Evolutionary conservation across 92 coral and sea anemone species (phyloP).

Genomic region (Plumapathes pennacea): DNA sequence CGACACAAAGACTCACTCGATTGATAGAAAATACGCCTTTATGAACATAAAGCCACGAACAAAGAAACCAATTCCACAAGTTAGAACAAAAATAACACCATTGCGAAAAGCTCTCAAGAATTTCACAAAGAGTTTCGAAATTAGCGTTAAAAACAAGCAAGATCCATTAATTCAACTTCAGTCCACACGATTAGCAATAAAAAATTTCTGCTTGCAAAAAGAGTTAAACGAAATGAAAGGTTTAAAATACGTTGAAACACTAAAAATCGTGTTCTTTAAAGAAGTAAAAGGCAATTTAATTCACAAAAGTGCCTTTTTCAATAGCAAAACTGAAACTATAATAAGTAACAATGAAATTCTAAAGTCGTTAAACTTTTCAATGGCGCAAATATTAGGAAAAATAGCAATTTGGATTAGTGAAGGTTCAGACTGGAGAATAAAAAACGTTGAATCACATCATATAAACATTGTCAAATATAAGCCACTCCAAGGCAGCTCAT

Average conservation of each 20-base stretch:
- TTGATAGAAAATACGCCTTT: too few relatives aligned
- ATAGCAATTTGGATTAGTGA: constrained; percentile 3
- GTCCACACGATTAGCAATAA: constrained; percentile 3
- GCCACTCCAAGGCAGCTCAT: constrained; percentile 2
- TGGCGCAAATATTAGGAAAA: neutral
- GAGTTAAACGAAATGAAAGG: constrained; percentile 6
- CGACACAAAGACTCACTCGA: too few relatives aligned
- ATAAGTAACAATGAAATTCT: neutral
- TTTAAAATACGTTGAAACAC: constrained; percentile 11
- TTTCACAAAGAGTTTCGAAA: neutral
- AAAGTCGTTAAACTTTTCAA: neutral
- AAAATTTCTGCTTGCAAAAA: neutral
- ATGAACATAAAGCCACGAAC: neutral
- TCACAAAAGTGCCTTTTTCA: too few relatives aligned
- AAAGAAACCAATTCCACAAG: constrained; percentile 1
- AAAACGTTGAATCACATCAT: neutral
- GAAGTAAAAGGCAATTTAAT: neutral
- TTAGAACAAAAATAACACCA: constrained; percentile 2
- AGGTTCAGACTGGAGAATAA: constrained; percentile 14
- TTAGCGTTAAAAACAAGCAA: neutral
- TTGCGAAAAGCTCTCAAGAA: constrained; percentile 1
- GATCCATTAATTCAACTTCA: constrained; percentile 4
- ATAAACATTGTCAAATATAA: neutral
- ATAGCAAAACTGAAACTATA: neutral
- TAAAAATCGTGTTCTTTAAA: constrained; percentile 11